phyloP scores from a whole-genome alignment of 2,797 vertebrate genomes.

The Arremon brunneinucha region DNA sequence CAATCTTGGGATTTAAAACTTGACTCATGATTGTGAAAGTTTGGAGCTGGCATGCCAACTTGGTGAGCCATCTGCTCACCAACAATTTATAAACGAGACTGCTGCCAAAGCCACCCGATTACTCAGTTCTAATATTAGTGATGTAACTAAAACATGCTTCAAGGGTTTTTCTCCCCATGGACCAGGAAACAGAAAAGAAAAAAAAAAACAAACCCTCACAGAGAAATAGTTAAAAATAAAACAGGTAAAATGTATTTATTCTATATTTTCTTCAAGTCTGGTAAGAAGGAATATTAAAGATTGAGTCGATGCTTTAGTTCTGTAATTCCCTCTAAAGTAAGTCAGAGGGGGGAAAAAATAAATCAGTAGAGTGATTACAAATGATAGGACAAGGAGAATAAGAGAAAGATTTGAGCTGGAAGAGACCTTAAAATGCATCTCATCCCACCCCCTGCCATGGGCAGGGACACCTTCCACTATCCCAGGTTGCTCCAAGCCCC shows the following conservation, averaged over 20 bases:
- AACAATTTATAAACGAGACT: conserved; percentile 47
- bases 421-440: background rate
- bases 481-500: background rate
- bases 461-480: background rate
- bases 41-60: conserved; percentile 62
- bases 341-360: background rate
- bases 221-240: conserved; percentile 21
- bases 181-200: conserved; percentile 1
- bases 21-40: conserved; percentile 63
- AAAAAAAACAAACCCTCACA: background rate
- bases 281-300: background rate
- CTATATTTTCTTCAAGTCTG: background rate
- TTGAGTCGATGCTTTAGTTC: background rate
- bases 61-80: conserved; percentile 64
- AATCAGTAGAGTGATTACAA: background rate
- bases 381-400: background rate
- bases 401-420: background rate
- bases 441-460: background rate
- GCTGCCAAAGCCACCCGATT: conserved; percentile 58
- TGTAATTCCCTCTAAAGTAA: background rate
- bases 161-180: conserved; percentile 19
- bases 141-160: conserved; percentile 31
- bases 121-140: conserved; percentile 65
- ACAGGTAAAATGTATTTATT: background rate
- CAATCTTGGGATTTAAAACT: conserved; percentile 30